These are phyloP conservation scores for Pachyseris speciosa DNA, from an alignment of 64 coral and sea anemone species.

Conservation along the genomic window DNA sequence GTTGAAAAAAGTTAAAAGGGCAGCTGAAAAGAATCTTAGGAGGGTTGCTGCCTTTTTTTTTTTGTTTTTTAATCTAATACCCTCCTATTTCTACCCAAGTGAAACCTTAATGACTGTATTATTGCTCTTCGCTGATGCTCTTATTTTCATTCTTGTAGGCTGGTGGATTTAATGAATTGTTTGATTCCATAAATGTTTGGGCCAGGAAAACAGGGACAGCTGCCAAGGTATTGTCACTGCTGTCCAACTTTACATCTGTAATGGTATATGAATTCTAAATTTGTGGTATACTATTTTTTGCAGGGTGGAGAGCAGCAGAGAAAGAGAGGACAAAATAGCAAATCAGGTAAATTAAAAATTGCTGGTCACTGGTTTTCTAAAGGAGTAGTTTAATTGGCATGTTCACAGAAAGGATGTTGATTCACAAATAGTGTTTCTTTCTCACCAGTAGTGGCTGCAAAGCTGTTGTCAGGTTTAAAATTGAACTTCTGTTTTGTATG, in stretches of 20 bases:
- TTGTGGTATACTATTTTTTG: background rate
- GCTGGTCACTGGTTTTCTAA: background rate
- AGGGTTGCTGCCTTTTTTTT: too few relatives aligned
- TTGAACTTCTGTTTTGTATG: too few relatives aligned
- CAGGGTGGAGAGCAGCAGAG: constrained; percentile 40
- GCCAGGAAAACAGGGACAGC: constrained; percentile 72
- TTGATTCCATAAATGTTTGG: constrained; percentile 90
- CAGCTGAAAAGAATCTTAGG: too few relatives aligned
- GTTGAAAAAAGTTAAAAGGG: too few relatives aligned
- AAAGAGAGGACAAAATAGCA: constrained; percentile 37
- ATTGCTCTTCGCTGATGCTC: background rate
- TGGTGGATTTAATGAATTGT: constrained; percentile 84
- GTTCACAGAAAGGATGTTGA: too few relatives aligned
- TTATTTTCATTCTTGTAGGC: constrained; percentile 46
- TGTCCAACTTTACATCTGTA: background rate
- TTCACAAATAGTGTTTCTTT: too few relatives aligned
- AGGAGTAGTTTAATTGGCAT: too few relatives aligned
- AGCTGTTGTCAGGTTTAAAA: too few relatives aligned
- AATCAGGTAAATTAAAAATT: background rate
- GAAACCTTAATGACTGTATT: background rate
- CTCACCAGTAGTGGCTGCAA: too few relatives aligned
- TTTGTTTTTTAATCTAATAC: too few relatives aligned
- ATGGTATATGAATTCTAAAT: too few relatives aligned
- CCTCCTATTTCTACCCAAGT: too few relatives aligned
- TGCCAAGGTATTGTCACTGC: constrained; percentile 48